Evolutionary conservation across 2,888 invertebrate species (phyloP).

Genomic region (Cosmia trapezina): DNA sequence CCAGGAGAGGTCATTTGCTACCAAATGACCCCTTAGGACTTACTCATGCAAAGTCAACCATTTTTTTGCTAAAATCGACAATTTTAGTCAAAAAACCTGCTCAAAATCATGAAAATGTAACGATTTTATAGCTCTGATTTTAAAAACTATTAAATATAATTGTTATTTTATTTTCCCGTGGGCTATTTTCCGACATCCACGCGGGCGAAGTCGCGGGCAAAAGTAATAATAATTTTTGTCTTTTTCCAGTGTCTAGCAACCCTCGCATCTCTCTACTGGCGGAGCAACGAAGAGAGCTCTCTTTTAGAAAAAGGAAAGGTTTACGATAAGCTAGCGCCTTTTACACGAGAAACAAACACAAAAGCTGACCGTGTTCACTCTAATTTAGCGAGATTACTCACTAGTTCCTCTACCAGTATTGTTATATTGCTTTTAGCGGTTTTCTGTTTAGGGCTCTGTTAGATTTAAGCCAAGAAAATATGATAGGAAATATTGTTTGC

Average conservation of each 20-base stretch:
- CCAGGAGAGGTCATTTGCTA: too few species aligned
- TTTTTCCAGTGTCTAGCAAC: conserved; percentile 78
- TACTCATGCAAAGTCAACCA: too few species aligned
- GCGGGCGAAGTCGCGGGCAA: too few species aligned
- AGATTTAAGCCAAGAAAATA: conserved; percentile 17
- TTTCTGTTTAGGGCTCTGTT: conserved; percentile 24
- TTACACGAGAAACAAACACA: conserved; percentile 22
- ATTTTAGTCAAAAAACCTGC: too few species aligned
- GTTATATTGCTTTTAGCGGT: conserved; percentile 25
- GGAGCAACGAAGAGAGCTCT: conserved; percentile 73
- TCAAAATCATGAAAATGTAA: too few species aligned
- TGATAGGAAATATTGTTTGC: conserved; percentile 7
- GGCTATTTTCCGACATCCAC: too few species aligned
- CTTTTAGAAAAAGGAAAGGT: conserved; percentile 54
- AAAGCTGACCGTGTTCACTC: conserved; percentile 22
- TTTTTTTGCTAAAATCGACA: too few species aligned
- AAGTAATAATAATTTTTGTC: neutral
- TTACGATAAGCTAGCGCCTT: neutral
- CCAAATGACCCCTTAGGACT: too few species aligned
- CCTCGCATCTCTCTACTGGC: conserved; percentile 74
- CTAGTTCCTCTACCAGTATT: conserved; percentile 25
- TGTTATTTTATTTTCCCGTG: too few species aligned
- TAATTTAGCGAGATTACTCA: conserved; percentile 39
- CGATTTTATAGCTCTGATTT: too few species aligned
- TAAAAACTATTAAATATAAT: too few species aligned